phyloP scores from a whole-genome alignment of 2,797 vertebrate species.

The Malacoraja senta region DNA sequence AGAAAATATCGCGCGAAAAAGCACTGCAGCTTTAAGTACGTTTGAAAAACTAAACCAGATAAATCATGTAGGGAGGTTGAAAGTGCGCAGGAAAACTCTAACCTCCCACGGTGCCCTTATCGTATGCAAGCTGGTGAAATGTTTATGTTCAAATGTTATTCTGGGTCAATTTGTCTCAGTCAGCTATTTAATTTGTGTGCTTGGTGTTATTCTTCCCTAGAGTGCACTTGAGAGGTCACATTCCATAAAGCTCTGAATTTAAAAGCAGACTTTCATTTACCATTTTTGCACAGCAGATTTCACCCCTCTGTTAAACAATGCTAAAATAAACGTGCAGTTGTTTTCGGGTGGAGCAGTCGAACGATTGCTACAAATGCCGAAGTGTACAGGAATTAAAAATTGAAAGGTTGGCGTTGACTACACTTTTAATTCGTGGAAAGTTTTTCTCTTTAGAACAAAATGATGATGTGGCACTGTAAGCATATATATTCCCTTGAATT shows the following conservation, averaged over 20 bases:
- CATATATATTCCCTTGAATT: not conserved
- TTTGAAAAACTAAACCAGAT: not conserved
- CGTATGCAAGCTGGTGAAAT: not conserved
- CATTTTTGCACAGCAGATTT: not conserved
- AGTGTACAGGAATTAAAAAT: not conserved
- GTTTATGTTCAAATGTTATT: slow-evolving; percentile 19
- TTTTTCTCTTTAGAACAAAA: slow-evolving; percentile 16
- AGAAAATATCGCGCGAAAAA: not conserved
- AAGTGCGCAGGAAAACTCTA: not conserved
- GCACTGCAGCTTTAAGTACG: not conserved
- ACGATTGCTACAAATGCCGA: not conserved
- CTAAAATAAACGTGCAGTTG: not conserved
- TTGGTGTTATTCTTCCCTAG: not conserved
- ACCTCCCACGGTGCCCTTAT: not conserved
- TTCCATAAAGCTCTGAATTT: not conserved
- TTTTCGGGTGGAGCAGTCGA: too few species aligned
- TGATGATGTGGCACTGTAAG: slow-evolving; percentile 34
- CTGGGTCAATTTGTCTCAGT: not conserved
- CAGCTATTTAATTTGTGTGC: not conserved
- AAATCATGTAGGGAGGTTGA: not conserved
- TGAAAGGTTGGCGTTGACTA: not conserved
- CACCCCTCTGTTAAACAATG: not conserved
- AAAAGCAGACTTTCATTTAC: not conserved
- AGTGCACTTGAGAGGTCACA: not conserved
- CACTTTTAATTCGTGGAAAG: not conserved